Conservation (phyloP, 2,113 vertebrate species). For the Columba janthina region DNA sequence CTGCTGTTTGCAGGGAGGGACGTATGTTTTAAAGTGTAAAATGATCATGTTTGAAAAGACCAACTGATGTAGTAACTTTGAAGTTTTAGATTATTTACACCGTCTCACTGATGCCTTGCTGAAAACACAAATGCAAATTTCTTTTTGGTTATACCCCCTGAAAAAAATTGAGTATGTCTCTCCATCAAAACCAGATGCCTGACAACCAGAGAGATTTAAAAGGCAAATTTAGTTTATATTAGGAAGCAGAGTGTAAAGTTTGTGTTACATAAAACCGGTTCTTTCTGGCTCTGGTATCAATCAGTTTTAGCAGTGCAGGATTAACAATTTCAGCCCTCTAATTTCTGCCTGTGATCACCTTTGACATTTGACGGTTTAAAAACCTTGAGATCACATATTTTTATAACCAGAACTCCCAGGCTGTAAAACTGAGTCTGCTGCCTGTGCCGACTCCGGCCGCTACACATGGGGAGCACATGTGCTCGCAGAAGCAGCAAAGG, state of each 20-base stretch:
- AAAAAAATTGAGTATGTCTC: conserved; percentile 27
- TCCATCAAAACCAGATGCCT: conserved; percentile 58
- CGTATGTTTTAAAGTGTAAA: background rate
- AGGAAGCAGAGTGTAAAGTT: conserved; percentile 8
- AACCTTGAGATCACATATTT: conserved; percentile 42
- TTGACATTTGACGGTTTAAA: conserved; percentile 33
- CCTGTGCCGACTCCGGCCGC: background rate
- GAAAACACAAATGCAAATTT: conserved; percentile 56
- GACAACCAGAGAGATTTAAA: conserved; percentile 15
- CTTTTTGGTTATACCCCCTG: background rate
- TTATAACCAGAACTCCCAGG: conserved; percentile 18
- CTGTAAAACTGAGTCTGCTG: conserved; percentile 6
- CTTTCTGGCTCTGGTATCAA: conserved; percentile 7
- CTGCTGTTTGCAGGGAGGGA: background rate
- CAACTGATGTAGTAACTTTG: background rate
- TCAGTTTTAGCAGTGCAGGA: conserved; percentile 18
- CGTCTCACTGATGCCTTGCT: background rate
- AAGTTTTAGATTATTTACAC: conserved; percentile 48
- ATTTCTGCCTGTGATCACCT: conserved; percentile 58
- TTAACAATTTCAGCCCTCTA: conserved; percentile 33
- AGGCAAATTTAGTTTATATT: conserved; percentile 30
- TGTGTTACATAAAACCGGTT: background rate
- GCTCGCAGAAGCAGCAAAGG: background rate
- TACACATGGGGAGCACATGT: conserved; percentile 42
- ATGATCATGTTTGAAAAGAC: background rate